A percentile compares a stretch with the other conserved stretches of the same genome.
phyloP scores from a whole-genome alignment of 2,797 vertebrate species.

The Amblyopsis hoosieri region DNA sequence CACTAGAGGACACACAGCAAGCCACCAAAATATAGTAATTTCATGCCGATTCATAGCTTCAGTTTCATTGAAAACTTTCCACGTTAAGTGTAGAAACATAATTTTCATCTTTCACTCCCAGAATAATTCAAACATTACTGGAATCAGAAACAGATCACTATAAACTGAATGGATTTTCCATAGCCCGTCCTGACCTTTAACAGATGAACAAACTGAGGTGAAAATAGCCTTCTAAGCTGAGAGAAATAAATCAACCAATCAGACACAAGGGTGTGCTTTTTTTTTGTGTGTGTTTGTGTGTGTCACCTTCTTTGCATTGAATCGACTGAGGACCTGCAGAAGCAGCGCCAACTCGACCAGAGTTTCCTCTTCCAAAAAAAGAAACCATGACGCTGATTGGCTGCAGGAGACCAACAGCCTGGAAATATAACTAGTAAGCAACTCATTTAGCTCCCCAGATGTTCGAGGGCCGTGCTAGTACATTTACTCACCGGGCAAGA shows the following conservation, averaged over 20 bases:
- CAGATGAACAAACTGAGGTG: too few relatives aligned
- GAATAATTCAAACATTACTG: too few relatives aligned
- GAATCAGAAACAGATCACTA: too few relatives aligned
- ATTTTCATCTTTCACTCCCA: too few relatives aligned
- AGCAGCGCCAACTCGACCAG: slow-evolving; percentile 76
- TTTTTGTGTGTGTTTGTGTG: slow-evolving; percentile 4
- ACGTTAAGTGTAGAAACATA: too few relatives aligned
- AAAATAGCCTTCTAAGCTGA: not conserved
- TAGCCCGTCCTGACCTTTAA: too few relatives aligned
- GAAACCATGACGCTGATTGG: slow-evolving; percentile 82
- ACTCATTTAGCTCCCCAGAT: not conserved
- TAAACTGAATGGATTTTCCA: too few relatives aligned
- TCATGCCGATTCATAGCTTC: too few relatives aligned
- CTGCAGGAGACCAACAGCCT: slow-evolving; percentile 55
- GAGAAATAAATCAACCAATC: not conserved
- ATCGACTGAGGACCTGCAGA: slow-evolving; percentile 78
- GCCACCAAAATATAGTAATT: too few relatives aligned
- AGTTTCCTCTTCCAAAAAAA: slow-evolving; percentile 93
- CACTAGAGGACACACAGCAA: too few relatives aligned
- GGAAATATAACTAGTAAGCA: slow-evolving; percentile 20
- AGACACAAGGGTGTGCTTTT: not conserved
- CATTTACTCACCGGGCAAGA: slow-evolving; percentile 71
- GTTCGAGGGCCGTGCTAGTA: not conserved
- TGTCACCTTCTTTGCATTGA: slow-evolving; percentile 62
- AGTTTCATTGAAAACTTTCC: too few relatives aligned